phyloP scores from a whole-genome alignment of 2,797 vertebrate genomes.

The Tapirus indicus region DNA sequence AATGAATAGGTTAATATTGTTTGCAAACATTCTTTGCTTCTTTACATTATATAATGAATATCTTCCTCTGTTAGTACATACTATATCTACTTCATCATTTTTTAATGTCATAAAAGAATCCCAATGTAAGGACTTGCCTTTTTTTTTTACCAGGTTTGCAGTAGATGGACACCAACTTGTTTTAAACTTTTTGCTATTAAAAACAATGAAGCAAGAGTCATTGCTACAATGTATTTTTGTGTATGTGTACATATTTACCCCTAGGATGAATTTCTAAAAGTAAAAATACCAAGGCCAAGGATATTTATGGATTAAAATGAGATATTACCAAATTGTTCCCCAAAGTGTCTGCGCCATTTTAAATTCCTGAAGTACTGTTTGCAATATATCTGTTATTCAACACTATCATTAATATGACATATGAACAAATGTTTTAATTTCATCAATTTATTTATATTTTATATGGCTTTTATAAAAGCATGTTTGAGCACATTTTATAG shows the following conservation, averaged over 20 bases:
- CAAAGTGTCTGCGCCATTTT: not conserved
- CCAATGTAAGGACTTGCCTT: not conserved
- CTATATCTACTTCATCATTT: not conserved
- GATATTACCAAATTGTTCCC: not conserved
- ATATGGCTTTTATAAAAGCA: not conserved
- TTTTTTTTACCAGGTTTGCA: not conserved
- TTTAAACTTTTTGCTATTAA: not conserved
- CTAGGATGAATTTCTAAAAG: not conserved
- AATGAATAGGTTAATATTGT: not conserved
- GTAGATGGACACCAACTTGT: not conserved
- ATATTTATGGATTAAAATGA: not conserved
- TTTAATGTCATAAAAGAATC: not conserved
- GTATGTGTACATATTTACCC: not conserved
- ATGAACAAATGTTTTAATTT: not conserved
- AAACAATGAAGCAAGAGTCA: not conserved
- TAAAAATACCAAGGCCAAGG: not conserved
- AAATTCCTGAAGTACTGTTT: not conserved
- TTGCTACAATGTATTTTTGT: not conserved
- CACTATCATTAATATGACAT: not conserved
- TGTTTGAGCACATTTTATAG: not conserved
- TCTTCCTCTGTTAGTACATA: not conserved
- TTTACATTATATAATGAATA: not conserved
- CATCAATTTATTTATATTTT: not conserved
- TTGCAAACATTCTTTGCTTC: not conserved
- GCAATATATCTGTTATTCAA: not conserved